phyloP scores from a whole-genome alignment of 64 coral and sea anemone species.

The Anthopleura sola region DNA sequence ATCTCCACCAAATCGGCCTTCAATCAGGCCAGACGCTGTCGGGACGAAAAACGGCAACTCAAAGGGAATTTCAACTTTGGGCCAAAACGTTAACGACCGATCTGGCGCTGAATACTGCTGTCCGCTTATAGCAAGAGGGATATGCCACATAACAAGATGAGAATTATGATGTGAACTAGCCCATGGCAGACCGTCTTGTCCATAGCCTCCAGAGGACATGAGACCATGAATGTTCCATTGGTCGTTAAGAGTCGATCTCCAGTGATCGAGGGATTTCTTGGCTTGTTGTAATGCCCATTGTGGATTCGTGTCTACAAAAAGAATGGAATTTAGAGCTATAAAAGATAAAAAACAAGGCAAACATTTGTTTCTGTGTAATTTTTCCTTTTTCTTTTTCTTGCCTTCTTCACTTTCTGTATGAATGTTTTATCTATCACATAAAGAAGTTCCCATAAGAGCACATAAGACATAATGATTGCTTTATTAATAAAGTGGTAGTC shows the following conservation, averaged over 20 bases:
- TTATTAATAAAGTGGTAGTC: too few species aligned
- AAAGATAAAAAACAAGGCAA: too few species aligned
- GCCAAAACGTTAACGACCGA: slow-evolving; percentile 72
- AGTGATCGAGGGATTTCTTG: slow-evolving; percentile 79
- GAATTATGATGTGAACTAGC: slow-evolving; percentile 77
- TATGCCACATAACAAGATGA: slow-evolving; percentile 88
- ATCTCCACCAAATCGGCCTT: slow-evolving; percentile 28
- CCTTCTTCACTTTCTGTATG: too few species aligned
- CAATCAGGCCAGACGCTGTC: slow-evolving; percentile 70
- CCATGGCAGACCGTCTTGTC: slow-evolving; percentile 86
- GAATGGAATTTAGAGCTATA: background rate
- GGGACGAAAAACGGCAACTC: slow-evolving; percentile 87
- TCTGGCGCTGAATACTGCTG: slow-evolving; percentile 82
- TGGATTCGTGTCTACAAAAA: slow-evolving; percentile 54
- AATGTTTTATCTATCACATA: too few species aligned
- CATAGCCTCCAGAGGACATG: slow-evolving; percentile 75
- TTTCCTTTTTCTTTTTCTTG: background rate
- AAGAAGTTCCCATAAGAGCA: too few species aligned
- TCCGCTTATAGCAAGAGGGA: slow-evolving; percentile 74
- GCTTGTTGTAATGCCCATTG: slow-evolving; percentile 61
- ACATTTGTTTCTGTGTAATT: too few species aligned
- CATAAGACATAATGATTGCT: too few species aligned
- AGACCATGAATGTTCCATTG: slow-evolving; percentile 95
- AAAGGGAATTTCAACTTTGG: slow-evolving; percentile 64
- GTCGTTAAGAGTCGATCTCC: slow-evolving; percentile 67